Evolutionary conservation across 2,113 vertebrate genomes (phyloP).

Genomic region (Indicator maculatus): DNA sequence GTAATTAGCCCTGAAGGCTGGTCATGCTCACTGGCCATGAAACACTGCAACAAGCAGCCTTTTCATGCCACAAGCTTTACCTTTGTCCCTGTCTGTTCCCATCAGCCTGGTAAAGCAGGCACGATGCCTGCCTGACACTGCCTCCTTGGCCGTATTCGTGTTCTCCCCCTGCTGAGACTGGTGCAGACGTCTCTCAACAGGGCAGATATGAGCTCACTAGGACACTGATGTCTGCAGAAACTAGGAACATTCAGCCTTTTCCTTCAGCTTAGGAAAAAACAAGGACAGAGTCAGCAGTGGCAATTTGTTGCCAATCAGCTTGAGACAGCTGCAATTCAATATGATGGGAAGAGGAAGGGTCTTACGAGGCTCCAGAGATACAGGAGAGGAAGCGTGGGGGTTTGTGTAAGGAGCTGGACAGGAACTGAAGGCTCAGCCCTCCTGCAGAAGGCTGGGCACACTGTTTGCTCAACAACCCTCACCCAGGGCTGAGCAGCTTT

Average conservation of each 20-base stretch:
- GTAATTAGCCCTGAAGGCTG: slow-evolving; percentile 71
- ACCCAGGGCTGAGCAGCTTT: background rate
- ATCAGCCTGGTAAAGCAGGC: slow-evolving; percentile 11
- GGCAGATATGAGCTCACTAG: slow-evolving; percentile 32
- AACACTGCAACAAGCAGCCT: slow-evolving; percentile 60
- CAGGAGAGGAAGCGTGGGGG: background rate
- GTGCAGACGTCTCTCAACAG: background rate
- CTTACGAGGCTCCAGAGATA: background rate
- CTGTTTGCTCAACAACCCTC: background rate
- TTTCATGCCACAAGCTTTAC: slow-evolving; percentile 63
- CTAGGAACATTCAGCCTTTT: background rate
- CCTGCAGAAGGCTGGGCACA: background rate
- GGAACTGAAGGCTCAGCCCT: background rate
- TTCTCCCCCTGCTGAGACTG: background rate
- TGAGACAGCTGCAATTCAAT: background rate
- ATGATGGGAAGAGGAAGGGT: slow-evolving; percentile 29
- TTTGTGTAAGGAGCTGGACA: background rate
- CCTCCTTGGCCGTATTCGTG: background rate
- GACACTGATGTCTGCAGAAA: background rate
- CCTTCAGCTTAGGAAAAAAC: background rate
- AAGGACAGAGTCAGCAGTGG: background rate
- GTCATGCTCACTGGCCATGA: slow-evolving; percentile 71
- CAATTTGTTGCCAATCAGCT: background rate
- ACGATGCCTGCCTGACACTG: background rate
- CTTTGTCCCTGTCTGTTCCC: slow-evolving; percentile 61